Base-by-base conservation (phyloP, 2,888 invertebrate species). In the Bellardia bayeri region DNA sequence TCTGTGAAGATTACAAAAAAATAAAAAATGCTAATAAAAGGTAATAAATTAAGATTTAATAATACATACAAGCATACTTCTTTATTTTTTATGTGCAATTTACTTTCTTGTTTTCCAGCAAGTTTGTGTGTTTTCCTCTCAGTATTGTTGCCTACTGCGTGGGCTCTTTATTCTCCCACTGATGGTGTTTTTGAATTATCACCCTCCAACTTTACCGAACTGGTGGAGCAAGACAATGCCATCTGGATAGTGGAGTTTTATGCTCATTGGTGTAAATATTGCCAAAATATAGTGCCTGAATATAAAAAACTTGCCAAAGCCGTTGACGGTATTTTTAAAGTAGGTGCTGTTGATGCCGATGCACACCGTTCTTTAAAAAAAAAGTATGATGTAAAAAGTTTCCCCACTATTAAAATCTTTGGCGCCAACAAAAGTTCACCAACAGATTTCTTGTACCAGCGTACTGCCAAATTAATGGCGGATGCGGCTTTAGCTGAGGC, bases 381-480 rank as follows among this genome's bases (percentile, higher is more conserved):
- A 1, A 96, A 96, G 90, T 99, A 96, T 94, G 96, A 96, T 61
- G 96, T 99, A 51, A 94, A 95, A 89, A 99, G 99, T 72, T 99
- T 99, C 93, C 99, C 99, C 3, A 98, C 99, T 0, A 96, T 99
- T 88, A 99, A 99, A 94, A 96, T 99, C 66, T 99, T 99, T 93
- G 97, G 97, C 0, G 94, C 95, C 0, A 96, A 97, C 93, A 98
- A 98, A 94, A 95, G 95, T 74, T 96, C 96, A 86, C 98, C 98
- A 6, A 96, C 95, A 54, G 97, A 98, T 88, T 99, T 96, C 94
- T 96, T 96, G 91, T 98, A 98, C 0, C 95, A 95, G 71, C 95
- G 99, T 91, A 97, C 97, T 7, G 98, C 99, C 0, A 96, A 97
- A 88, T 97, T 95, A 14, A 95, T 99, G 90, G 96, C 97, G 33